phyloP scores from a whole-genome alignment of 2,113 vertebrate genomes.

The Axis porcinus region DNA sequence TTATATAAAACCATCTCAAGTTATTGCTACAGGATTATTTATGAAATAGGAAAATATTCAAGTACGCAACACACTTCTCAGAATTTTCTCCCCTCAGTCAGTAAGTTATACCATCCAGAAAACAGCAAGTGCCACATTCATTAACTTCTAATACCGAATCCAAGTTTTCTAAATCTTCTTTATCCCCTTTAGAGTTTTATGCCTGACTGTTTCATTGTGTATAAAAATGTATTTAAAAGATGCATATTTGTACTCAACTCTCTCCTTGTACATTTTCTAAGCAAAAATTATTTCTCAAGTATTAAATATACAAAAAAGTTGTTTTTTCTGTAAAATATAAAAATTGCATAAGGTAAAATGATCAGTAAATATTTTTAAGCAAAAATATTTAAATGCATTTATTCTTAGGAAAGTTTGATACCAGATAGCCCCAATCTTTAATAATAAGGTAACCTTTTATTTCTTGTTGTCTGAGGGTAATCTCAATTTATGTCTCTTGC shows the following conservation, averaged over 20 bases:
- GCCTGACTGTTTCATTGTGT: conserved; percentile 55
- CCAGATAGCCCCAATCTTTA: not conserved
- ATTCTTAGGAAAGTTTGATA: not conserved
- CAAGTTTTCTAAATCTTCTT: conserved; percentile 67
- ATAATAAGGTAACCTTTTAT: not conserved
- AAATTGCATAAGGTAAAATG: not conserved
- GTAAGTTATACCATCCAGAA: conserved; percentile 70
- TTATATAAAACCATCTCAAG: conserved; percentile 50
- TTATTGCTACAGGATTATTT: conserved; percentile 66
- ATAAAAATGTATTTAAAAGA: conserved; percentile 43
- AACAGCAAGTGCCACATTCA: conserved; percentile 58
- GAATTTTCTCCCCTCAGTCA: conserved; percentile 59
- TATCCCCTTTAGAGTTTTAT: conserved; percentile 46
- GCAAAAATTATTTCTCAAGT: conserved; percentile 9
- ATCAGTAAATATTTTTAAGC: conserved; percentile 12
- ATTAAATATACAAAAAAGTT: not conserved
- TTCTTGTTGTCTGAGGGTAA: not conserved
- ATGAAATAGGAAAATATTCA: conserved; percentile 56
- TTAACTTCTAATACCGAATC: conserved; percentile 71
- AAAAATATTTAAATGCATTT: not conserved
- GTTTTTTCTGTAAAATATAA: not conserved
- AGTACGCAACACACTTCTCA: conserved; percentile 44
- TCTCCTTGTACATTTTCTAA: conserved; percentile 33
- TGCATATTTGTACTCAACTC: conserved; percentile 5
- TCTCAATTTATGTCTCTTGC: not conserved